These are phyloP conservation scores for Actinernus sp. DNA, from an alignment of 92 coral and sea anemone species.

Conservation along the genomic window DNA sequence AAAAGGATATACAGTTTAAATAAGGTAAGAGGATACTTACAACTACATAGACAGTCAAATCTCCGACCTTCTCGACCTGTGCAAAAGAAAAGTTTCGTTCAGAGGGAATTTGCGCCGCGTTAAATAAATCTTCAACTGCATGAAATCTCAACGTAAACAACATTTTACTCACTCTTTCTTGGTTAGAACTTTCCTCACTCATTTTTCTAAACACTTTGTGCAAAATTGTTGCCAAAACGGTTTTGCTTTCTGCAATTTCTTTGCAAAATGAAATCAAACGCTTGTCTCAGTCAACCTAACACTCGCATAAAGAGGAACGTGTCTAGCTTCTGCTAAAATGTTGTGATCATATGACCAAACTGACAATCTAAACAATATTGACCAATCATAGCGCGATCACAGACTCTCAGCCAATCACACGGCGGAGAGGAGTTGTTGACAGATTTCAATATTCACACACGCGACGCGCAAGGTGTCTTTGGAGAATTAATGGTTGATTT, in stretches of 20 bases:
- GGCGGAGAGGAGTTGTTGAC: too few species aligned
- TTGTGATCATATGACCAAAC: constrained; percentile 47
- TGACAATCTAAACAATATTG: background rate
- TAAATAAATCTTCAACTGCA: background rate
- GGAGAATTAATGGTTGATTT: too few species aligned
- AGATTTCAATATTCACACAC: too few species aligned
- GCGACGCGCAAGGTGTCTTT: too few species aligned
- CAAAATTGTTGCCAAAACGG: background rate
- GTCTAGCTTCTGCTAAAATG: constrained; percentile 17
- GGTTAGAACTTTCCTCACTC: constrained; percentile 54
- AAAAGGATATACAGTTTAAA: constrained; percentile 6
- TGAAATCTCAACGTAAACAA: background rate
- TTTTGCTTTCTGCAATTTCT: background rate
- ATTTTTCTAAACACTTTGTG: constrained; percentile 8
- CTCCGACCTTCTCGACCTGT: constrained; percentile 98
- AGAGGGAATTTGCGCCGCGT: constrained; percentile 11
- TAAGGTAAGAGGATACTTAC: constrained; percentile 35
- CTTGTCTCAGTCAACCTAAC: background rate
- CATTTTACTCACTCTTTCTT: constrained; percentile 54
- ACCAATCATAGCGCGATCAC: constrained; percentile 21
- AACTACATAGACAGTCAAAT: constrained; percentile 92
- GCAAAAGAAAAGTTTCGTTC: constrained; percentile 26
- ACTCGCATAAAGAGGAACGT: background rate
- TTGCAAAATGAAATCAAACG: background rate
- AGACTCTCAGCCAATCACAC: constrained; percentile 28